Evolutionary conservation across 2,113 vertebrate species (phyloP).

Genomic region (Nansenia antarctica): DNA sequence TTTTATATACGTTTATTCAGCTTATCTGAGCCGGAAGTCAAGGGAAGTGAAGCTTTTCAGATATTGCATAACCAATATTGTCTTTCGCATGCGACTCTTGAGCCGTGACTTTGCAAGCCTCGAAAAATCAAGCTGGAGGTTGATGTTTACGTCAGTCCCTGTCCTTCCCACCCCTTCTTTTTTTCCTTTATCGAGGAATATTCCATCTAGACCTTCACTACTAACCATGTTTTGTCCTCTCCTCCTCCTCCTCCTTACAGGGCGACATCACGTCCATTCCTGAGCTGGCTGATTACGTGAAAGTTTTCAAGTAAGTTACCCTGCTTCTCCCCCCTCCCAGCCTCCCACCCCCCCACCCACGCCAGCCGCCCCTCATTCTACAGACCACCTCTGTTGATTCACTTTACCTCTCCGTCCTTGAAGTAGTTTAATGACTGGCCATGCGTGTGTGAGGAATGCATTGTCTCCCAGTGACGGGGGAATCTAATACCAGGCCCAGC

Average conservation of each 20-base stretch:
- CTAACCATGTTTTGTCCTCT: neutral
- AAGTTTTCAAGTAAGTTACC: constrained; percentile 98
- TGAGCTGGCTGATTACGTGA: constrained; percentile 96
- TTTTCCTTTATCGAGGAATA: neutral
- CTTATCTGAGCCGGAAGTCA: too few species aligned
- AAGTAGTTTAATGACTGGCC: constrained; percentile 5
- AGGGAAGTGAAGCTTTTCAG: constrained; percentile 29
- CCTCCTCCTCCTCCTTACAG: constrained; percentile 67
- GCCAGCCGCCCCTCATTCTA: neutral
- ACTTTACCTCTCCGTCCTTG: neutral
- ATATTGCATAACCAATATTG: constrained; percentile 25
- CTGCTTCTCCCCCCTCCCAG: neutral
- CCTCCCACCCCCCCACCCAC: too few species aligned
- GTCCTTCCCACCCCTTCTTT: neutral
- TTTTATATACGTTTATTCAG: constrained; percentile 39
- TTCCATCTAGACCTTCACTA: neutral
- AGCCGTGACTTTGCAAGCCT: constrained; percentile 14
- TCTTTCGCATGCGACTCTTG: constrained; percentile 4
- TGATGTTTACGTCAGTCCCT: constrained; percentile 23
- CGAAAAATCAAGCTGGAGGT: constrained; percentile 17
- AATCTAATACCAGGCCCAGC: neutral
- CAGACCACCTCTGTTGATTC: neutral
- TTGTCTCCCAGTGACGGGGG: constrained; percentile 15
- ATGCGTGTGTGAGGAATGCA: constrained; percentile 15
- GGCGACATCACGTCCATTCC: constrained; percentile 99